phyloP scores from a whole-genome alignment of 1,140 invertebrate species.

The Drosophila takahashii region DNA sequence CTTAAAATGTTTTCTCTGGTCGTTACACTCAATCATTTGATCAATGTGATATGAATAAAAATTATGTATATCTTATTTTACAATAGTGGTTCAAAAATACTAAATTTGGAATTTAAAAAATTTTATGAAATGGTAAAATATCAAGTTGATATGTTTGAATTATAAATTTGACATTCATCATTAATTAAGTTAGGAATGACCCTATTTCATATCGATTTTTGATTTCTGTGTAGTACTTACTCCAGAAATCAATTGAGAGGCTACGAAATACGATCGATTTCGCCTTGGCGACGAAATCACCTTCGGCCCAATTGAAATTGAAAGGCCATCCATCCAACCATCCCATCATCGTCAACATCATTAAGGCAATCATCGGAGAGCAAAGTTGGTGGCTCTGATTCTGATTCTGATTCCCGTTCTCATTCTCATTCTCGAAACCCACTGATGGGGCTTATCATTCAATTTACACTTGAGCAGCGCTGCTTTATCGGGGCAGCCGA shows the following conservation, averaged over 20 bases:
- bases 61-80: too few species aligned
- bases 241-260: conserved; percentile 63
- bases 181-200: too few species aligned
- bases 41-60: too few species aligned
- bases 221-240: too few species aligned
- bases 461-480: conserved; percentile 30
- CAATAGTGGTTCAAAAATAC: too few species aligned
- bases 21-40: too few species aligned
- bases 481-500: conserved; percentile 18
- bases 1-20: too few species aligned
- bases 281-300: conserved; percentile 70
- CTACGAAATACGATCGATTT: conserved; percentile 50
- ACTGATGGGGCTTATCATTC: conserved; percentile 38
- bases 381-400: not conserved
- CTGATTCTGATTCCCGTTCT: conserved; percentile 4
- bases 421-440: not conserved
- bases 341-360: conserved; percentile 22
- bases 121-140: too few species aligned
- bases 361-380: conserved; percentile 28
- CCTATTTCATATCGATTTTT: too few species aligned
- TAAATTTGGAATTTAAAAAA: too few species aligned
- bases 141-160: too few species aligned
- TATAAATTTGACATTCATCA: too few species aligned
- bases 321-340: conserved; percentile 8
- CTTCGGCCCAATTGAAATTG: conserved; percentile 68